phyloP scores from a whole-genome alignment of 2,888 invertebrate species.

The Hololepta plana region DNA sequence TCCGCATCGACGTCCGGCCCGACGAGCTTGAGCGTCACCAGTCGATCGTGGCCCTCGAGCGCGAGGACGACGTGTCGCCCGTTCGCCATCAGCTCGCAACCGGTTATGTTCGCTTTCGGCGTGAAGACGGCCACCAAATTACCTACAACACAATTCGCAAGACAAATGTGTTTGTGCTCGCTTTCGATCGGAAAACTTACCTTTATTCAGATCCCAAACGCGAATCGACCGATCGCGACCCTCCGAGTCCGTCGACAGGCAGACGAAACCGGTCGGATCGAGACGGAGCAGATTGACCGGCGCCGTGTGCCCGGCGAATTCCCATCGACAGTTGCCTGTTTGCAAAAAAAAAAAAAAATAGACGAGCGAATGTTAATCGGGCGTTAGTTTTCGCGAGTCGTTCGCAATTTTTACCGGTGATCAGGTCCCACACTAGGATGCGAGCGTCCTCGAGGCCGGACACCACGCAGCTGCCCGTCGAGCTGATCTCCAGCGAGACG shows the following conservation, averaged over 20 bases:
- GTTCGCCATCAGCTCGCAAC: constrained; percentile 58
- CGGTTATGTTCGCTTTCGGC: constrained; percentile 52
- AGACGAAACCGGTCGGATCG: constrained; percentile 51
- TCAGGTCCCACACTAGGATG: constrained; percentile 72
- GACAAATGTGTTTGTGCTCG: neutral
- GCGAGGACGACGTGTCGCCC: constrained; percentile 54
- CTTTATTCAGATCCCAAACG: constrained; percentile 65
- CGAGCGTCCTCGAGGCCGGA: constrained; percentile 68
- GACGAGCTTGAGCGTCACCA: constrained; percentile 44
- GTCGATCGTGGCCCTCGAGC: constrained; percentile 42
- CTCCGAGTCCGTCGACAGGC: constrained; percentile 55
- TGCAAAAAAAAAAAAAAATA: constrained; percentile 10
- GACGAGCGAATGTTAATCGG: neutral
- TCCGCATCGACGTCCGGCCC: constrained; percentile 19
- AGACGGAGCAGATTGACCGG: constrained; percentile 57
- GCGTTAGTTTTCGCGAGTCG: too few species aligned
- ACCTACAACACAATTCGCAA: constrained; percentile 34
- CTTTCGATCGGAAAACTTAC: constrained; percentile 24
- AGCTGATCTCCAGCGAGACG: constrained; percentile 71
- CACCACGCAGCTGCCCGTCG: constrained; percentile 65
- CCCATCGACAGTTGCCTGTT: constrained; percentile 65
- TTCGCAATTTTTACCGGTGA: constrained; percentile 53
- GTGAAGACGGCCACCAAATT: constrained; percentile 63
- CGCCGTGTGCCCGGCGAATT: constrained; percentile 59
- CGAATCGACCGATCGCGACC: constrained; percentile 58